Base-by-base conservation (phyloP, 2,797 vertebrate genomes). In the Siniperca undulata region DNA sequence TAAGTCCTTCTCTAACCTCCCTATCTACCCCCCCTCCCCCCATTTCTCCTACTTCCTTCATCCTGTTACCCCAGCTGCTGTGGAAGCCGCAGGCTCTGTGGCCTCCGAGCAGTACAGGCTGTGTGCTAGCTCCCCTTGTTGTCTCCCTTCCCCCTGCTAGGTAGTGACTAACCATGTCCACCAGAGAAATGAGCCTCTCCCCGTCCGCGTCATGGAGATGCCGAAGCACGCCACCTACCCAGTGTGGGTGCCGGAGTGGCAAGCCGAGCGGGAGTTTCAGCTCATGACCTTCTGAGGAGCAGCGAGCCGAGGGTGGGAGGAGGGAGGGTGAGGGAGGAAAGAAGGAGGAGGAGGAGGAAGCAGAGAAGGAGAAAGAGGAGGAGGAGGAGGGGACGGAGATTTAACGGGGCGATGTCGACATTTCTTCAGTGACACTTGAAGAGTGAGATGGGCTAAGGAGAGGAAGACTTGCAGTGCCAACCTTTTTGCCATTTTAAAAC, bases 261-360 rank as follows among this genome's bases (percentile, higher is more conserved):
- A 96, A 90, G 95, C 95, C 89, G 96, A 96, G 92, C 94, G 95
- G 94, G 95, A 96, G 93, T 96, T 96, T 95, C 96, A 96, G 93
- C 96, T 96, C 94, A 96, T 96, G 96, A 96, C 96, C 95, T 96
- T 96, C 96, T 96, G 95, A 96, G 94, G 95, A 96, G 90, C 95
- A 12, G 86, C 93, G 64, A 88, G 79, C 84, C 87, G 64, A 83
- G 88, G 88, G 88, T 83, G 88, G 89, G 91, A 88, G 84, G 81
- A 78, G 89, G 90, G 91, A 84, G 90, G 87, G 94, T 11, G 71
- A 80, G 85, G 86, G 78, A 81, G 70, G 56, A 72, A 38, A 70
- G 74, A 38, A 70, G 74, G 70, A 58, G 80, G 72, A 74, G 61
- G 78, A 83, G 24, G 56, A 62, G 16, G 55, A 55, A 14, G 44